phyloP scores from a whole-genome alignment of 2,797 vertebrate species.

The Sebastes iracundus region DNA sequence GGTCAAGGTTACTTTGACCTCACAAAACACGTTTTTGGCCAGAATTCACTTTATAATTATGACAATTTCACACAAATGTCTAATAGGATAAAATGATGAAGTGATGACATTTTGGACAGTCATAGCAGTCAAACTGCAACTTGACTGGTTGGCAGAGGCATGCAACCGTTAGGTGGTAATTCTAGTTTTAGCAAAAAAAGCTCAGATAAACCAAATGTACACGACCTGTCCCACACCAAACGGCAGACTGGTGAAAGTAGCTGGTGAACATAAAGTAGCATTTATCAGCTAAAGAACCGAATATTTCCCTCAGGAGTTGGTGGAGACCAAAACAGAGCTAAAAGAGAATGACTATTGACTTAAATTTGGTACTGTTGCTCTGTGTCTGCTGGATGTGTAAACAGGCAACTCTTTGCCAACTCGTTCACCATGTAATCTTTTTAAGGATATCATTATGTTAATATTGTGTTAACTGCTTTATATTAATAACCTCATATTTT shows the following conservation, averaged over 20 bases:
- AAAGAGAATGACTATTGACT: neutral
- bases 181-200: neutral
- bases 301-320: neutral
- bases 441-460: neutral
- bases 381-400: neutral
- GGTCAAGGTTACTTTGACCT: too few relatives aligned
- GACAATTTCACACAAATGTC: too few relatives aligned
- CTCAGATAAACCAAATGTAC: neutral
- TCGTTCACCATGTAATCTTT: neutral
- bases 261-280: neutral
- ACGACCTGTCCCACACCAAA: neutral
- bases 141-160: too few relatives aligned
- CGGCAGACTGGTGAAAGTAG: neutral
- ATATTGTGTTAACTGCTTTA: neutral
- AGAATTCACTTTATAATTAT: rapidly evolving
- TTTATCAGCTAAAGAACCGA: neutral
- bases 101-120: too few relatives aligned
- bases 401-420: neutral
- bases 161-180: too few relatives aligned
- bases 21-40: too few relatives aligned
- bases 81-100: too few relatives aligned
- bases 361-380: neutral
- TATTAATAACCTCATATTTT: too few relatives aligned
- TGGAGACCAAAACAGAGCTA: neutral
- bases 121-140: too few relatives aligned